Evolutionary conservation across 2,888 invertebrate species (phyloP).

Genomic region (Colletes collaris): DNA sequence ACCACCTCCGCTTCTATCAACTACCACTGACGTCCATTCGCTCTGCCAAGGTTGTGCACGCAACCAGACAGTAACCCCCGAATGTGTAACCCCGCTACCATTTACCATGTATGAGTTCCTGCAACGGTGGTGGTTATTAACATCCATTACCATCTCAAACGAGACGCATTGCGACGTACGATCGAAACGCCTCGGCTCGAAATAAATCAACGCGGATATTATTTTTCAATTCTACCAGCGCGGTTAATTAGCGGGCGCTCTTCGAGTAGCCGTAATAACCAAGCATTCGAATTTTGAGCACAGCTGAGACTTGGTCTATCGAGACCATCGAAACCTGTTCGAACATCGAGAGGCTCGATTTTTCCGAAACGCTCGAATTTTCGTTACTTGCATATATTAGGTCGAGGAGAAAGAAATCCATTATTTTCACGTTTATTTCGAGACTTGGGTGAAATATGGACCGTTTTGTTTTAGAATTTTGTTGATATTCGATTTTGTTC

Average conservation of each 20-base stretch:
- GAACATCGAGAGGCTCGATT: no score
- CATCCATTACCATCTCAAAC: conserved; percentile 69
- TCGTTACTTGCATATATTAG: no score
- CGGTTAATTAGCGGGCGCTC: conserved; percentile 21
- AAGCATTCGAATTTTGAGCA: not conserved
- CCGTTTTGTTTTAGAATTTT: no score
- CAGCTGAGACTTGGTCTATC: no score
- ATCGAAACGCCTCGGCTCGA: conserved; percentile 25
- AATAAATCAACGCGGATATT: conserved; percentile 26
- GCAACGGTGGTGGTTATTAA: conserved; percentile 57
- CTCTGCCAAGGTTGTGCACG: conserved; percentile 58
- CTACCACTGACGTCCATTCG: conserved; percentile 55
- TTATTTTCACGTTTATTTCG: no score
- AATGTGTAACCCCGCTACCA: conserved; percentile 32
- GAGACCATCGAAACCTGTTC: no score
- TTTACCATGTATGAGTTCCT: conserved; percentile 40
- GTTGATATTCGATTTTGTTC: no score
- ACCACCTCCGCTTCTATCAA: conserved; percentile 53
- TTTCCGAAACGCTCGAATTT: no score
- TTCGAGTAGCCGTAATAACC: conserved; percentile 10
- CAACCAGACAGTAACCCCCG: conserved; percentile 57
- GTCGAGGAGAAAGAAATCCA: no score
- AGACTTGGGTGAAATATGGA: no score
- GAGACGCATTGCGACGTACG: conserved; percentile 57
- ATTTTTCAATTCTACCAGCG: conserved; percentile 25